Evolutionary conservation across 2,113 vertebrate genomes (phyloP).

Genomic region (Mohoua ochrocephala): DNA sequence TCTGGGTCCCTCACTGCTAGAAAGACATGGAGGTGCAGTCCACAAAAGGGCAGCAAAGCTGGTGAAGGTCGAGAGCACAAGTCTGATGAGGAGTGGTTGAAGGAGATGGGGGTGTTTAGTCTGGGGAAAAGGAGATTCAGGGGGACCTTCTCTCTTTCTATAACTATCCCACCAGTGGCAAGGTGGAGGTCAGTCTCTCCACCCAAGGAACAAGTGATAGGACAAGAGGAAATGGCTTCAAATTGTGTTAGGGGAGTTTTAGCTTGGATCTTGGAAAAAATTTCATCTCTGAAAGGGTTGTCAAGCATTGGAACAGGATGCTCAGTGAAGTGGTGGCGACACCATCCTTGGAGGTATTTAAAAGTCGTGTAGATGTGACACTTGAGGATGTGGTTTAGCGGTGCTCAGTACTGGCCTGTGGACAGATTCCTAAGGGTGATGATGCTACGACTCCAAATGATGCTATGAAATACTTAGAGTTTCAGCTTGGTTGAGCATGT

Average conservation of each 20-base stretch:
- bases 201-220: background rate
- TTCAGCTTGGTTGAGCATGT: background rate
- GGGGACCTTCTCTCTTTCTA: no score
- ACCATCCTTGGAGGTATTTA: background rate
- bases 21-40: rapidly evolving
- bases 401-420: rapidly evolving
- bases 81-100: background rate
- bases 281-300: rapidly evolving
- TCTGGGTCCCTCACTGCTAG: background rate
- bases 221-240: background rate
- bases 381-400: background rate
- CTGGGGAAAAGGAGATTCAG: background rate
- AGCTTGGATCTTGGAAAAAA: background rate
- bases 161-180: rapidly evolving
- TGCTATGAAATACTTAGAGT: background rate
- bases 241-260: background rate
- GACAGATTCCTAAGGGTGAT: background rate
- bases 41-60: background rate
- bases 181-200: background rate
- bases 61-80: background rate
- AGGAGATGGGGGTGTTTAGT: background rate
- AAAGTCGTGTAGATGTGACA: background rate
- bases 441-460: background rate
- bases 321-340: background rate
- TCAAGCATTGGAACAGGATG: background rate